phyloP scores from a whole-genome alignment of 2,797 vertebrate species.

The Sternotherus odoratus region DNA sequence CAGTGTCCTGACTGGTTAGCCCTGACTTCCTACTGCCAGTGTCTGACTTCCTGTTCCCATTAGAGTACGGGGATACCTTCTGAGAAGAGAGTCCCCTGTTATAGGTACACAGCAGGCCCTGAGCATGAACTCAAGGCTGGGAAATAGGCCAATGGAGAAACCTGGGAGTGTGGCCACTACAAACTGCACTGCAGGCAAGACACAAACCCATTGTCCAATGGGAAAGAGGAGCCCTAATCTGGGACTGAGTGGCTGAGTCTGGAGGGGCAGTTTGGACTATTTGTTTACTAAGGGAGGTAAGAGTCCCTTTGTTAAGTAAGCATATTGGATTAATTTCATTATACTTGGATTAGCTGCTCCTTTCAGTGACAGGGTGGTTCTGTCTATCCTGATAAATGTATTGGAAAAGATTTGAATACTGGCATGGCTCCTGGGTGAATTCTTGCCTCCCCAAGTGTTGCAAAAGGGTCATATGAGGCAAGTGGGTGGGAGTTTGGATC shows the following conservation, averaged over 20 bases:
- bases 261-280: background rate
- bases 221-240: background rate
- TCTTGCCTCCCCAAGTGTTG: background rate
- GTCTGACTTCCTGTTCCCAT: background rate
- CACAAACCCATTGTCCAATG: background rate
- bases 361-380: slow-evolving; percentile 24
- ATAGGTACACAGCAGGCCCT: background rate
- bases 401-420: slow-evolving; percentile 19
- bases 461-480: background rate
- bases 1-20: background rate
- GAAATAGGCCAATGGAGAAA: background rate
- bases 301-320: background rate
- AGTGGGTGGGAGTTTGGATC: background rate
- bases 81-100: background rate
- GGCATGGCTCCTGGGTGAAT: background rate
- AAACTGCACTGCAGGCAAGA: slow-evolving; percentile 25
- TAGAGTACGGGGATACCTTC: background rate
- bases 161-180: background rate
- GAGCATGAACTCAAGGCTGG: background rate
- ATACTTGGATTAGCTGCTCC: background rate
- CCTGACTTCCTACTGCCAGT: background rate
- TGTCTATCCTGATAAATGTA: slow-evolving; percentile 18
- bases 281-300: slow-evolving; percentile 49
- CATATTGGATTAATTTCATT: slow-evolving; percentile 23
- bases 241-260: slow-evolving; percentile 36